Percentiles rank a stretch among this genome's conserved stretches.
Conservation (phyloP, 2,113 vertebrate genomes). For the Epinephelus moara region DNA sequence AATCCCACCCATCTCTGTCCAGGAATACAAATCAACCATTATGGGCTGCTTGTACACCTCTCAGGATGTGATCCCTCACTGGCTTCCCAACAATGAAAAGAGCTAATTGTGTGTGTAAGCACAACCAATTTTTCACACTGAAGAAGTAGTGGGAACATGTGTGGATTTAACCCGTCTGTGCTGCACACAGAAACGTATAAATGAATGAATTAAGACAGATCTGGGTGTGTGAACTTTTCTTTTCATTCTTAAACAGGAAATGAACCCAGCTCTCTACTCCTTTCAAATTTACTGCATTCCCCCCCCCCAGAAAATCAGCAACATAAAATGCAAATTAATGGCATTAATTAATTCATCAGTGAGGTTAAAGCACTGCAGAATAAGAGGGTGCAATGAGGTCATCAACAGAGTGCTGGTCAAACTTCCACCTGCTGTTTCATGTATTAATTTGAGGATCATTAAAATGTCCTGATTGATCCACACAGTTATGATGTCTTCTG, state of each 20-base stretch:
- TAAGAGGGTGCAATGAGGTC: background rate
- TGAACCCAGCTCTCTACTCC: background rate
- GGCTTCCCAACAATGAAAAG: background rate
- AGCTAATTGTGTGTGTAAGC: background rate
- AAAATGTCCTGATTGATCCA: no score
- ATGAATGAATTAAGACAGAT: background rate
- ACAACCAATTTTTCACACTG: background rate
- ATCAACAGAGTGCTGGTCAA: background rate
- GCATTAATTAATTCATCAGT: background rate
- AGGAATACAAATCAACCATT: background rate
- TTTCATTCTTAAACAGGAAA: constrained; percentile 1
- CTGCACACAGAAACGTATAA: background rate
- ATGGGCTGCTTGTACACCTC: background rate
- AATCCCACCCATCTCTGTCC: background rate
- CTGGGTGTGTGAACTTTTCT: background rate
- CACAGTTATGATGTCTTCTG: no score
- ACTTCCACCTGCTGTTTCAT: background rate
- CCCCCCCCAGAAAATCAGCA: no score
- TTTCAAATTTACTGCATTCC: background rate
- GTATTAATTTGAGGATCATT: no score
- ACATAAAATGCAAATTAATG: background rate
- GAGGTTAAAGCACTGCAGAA: background rate
- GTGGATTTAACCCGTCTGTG: background rate
- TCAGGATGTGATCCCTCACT: background rate
- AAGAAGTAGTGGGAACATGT: background rate